Percentiles rank a stretch among this genome's conserved stretches.
Evolutionary conservation across 2,888 invertebrate species (phyloP).

Genomic region (Myathropa florea): DNA sequence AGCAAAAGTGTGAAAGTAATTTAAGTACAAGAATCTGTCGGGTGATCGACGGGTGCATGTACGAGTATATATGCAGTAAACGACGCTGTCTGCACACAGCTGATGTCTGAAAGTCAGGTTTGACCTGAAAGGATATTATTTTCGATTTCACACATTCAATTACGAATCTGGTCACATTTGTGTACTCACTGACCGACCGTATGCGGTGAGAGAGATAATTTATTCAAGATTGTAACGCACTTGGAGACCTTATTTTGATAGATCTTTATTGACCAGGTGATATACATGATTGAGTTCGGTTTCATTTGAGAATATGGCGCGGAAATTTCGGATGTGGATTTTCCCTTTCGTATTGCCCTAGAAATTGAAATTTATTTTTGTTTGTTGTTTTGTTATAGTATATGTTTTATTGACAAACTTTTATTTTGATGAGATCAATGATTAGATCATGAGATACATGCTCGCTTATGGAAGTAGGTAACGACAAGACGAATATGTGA

Average conservation of each 20-base stretch:
- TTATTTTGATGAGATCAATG: too few species aligned
- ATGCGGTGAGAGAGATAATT: background rate
- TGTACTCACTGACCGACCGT: background rate
- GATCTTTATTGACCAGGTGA: background rate
- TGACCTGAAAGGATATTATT: constrained; percentile 61
- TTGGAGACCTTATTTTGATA: background rate
- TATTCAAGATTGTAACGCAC: background rate
- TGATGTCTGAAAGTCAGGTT: constrained; percentile 38
- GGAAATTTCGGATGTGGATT: background rate
- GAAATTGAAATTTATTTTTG: background rate
- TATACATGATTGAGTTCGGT: background rate
- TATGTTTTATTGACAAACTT: too few species aligned
- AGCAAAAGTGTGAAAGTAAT: constrained; percentile 47
- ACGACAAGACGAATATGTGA: background rate
- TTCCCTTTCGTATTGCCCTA: background rate
- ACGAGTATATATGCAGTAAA: background rate
- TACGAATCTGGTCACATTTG: constrained; percentile 12
- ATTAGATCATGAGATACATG: background rate
- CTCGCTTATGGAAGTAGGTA: background rate
- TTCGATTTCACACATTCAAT: constrained; percentile 49
- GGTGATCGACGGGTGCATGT: background rate
- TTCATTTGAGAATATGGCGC: constrained; percentile 1
- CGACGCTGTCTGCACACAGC: background rate
- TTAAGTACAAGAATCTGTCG: background rate
- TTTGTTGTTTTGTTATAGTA: background rate